Conservation (phyloP, 2,888 invertebrate genomes). For the Cosmorhoe ocellata region DNA sequence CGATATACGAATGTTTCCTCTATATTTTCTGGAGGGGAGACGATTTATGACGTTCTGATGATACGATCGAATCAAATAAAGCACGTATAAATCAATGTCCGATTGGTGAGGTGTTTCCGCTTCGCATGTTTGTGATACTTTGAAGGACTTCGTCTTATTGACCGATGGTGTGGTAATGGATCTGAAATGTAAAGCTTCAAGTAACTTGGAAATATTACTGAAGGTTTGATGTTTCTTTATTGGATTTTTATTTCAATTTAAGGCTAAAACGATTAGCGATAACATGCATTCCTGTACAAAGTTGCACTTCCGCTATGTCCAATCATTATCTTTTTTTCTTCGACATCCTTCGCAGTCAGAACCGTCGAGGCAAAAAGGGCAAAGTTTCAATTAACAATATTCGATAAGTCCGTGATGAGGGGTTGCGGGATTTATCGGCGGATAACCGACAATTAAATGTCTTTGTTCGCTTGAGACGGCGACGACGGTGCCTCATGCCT, state of each 20-base stretch:
- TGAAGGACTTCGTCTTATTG: conserved; percentile 8
- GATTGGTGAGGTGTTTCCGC: conserved; percentile 48
- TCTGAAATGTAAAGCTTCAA: neutral
- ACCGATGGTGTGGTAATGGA: conserved; percentile 3
- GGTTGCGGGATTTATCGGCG: conserved; percentile 75
- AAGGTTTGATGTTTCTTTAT: too few species aligned
- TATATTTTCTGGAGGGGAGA: conserved; percentile 40
- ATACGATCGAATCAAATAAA: conserved; percentile 82
- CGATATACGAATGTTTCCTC: neutral
- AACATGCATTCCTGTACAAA: too few species aligned
- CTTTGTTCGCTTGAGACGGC: conserved; percentile 61
- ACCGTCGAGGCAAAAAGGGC: conserved; percentile 50
- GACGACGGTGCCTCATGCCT: conserved; percentile 24
- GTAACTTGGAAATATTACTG: too few species aligned
- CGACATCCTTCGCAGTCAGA: neutral
- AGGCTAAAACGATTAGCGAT: too few species aligned
- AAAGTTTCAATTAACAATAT: conserved; percentile 78
- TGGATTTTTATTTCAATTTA: too few species aligned
- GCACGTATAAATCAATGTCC: conserved; percentile 78
- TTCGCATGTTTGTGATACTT: conserved; percentile 14
- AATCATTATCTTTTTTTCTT: conserved; percentile 10
- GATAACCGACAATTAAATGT: conserved; percentile 77
- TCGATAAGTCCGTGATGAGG: conserved; percentile 73
- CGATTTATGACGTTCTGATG: conserved; percentile 80
- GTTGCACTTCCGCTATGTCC: conserved; percentile 10